Evolutionary conservation across 2,888 invertebrate species (phyloP).

Genomic region (Trachelus troglodyta): DNA sequence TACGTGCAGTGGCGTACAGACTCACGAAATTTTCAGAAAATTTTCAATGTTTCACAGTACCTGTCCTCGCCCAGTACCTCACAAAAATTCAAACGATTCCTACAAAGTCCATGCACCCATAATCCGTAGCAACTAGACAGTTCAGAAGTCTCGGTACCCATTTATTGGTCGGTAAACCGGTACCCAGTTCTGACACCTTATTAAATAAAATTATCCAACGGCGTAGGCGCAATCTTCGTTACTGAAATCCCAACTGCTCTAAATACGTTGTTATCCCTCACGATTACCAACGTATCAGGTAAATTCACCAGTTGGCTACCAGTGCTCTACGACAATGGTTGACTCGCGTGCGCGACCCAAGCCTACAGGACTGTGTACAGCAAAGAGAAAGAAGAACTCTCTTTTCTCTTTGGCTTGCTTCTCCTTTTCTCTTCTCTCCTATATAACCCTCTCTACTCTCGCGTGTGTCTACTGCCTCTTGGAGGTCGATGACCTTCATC

Average conservation of each 20-base stretch:
- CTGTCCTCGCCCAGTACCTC: not conserved
- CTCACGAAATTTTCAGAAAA: not conserved
- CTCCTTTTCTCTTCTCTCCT: conserved; percentile 5
- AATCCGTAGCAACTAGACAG: not conserved
- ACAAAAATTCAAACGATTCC: not conserved
- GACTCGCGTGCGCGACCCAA: conserved; percentile 40
- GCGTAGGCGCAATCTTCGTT: not conserved
- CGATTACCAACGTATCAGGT: not conserved
- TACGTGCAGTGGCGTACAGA: not conserved
- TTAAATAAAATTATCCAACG: not conserved
- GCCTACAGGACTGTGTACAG: conserved; percentile 24
- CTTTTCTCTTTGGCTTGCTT: conserved; percentile 5
- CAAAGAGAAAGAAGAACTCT: conserved; percentile 30
- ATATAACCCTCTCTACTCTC: conserved; percentile 4
- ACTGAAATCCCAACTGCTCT: not conserved
- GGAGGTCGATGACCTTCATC: conserved; percentile 59
- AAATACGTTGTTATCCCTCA: not conserved
- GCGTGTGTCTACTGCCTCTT: conserved; percentile 17
- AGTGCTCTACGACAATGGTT: conserved; percentile 43
- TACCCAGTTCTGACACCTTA: not conserved
- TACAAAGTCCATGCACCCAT: not conserved
- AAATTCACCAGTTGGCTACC: not conserved
- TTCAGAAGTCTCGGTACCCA: not conserved
- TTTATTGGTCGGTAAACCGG: not conserved
- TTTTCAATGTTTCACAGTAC: not conserved